Evolutionary conservation across 2,113 vertebrate genomes (phyloP).

Genomic region (Ophiodon elongatus): DNA sequence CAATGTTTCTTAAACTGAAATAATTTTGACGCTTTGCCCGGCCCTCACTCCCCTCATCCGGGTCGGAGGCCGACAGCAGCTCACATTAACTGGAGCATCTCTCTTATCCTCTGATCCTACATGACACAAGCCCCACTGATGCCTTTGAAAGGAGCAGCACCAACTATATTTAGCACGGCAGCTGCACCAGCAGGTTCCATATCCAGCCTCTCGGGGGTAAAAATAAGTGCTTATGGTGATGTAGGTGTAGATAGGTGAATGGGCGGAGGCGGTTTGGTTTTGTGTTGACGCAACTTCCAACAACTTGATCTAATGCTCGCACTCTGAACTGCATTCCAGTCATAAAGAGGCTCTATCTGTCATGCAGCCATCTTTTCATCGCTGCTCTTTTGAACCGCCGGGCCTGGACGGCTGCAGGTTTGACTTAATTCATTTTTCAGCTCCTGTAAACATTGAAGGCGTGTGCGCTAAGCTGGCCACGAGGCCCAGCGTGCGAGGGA

Average conservation of each 20-base stretch:
- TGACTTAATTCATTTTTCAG: not conserved
- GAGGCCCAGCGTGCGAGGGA: not conserved
- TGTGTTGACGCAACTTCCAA: not conserved
- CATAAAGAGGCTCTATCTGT: slow-evolving; percentile 6
- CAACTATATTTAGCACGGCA: slow-evolving; percentile 72
- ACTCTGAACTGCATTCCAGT: not conserved
- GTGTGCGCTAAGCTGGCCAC: slow-evolving; percentile 9
- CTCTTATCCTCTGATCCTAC: slow-evolving; percentile 62
- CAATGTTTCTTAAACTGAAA: slow-evolving; percentile 53
- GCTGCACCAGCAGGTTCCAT: slow-evolving; percentile 55
- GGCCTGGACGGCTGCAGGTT: not conserved
- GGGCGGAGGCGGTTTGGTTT: not conserved
- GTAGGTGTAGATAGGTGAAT: not conserved
- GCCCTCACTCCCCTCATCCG: slow-evolving; percentile 10
- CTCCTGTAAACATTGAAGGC: not conserved
- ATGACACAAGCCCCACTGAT: slow-evolving; percentile 64
- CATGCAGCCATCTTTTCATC: not conserved
- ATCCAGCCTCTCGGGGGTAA: slow-evolving; percentile 30
- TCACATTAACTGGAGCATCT: slow-evolving; percentile 66
- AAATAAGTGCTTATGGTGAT: slow-evolving; percentile 48
- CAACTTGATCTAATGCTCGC: not conserved
- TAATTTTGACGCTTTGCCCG: slow-evolving; percentile 46
- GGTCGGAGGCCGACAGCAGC: slow-evolving; percentile 48
- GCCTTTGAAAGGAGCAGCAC: slow-evolving; percentile 64
- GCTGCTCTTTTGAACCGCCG: not conserved